Base-by-base conservation (phyloP, 2,797 vertebrate species). In the Manis crassicaudata region DNA sequence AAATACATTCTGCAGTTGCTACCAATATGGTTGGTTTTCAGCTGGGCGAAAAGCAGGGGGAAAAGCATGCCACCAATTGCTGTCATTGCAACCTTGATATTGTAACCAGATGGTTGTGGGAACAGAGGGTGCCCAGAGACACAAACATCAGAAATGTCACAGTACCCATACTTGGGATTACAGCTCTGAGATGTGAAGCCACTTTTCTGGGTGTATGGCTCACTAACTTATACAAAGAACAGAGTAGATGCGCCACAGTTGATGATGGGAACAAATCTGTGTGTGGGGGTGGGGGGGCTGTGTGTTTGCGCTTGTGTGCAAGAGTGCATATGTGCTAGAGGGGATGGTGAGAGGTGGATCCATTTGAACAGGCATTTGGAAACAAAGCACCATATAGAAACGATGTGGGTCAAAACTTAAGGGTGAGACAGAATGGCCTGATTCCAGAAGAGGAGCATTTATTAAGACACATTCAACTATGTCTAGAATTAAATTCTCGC, bases 401-500 rank as follows among this genome's bases (percentile, higher is more conserved):
- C 29, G 52, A 52, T 65, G 0, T n/a, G 35, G 81, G 62, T 85
- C 60, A 79, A 54, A 88, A 63, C 32, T 68, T 40, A 35, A 75
- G 50, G 46, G 7, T 86, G 52, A 90, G 72, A 60, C 40, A 79
- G 62, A 67, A 65, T 12, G 18, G 29, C 13, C 56, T 80, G 63
- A 91, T 83, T 63, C 23, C 58, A 68, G 60, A 86, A 89, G 43
- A 86, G 35, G n/a, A 81, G 14, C 35, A 21, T 84, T 80, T 80
- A 89, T 95, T 84, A 82, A 94, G 79, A 88, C 54, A 94, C 32
- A 83, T 72, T 75, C 89, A 73, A 58, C 60, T 75, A 35, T 12
- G 54, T 73, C 68, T 80, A 6, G 73, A 89, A 95, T 94, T 72
- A 90, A 75, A 91, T 91, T 70, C 70, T 92, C 56, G 81, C 43